A percentile compares a stretch with the other conserved stretches of the same genome.
Evolutionary conservation across 1,140 invertebrate genomes (phyloP).

Genomic region (Leptonema lineaticorne): DNA sequence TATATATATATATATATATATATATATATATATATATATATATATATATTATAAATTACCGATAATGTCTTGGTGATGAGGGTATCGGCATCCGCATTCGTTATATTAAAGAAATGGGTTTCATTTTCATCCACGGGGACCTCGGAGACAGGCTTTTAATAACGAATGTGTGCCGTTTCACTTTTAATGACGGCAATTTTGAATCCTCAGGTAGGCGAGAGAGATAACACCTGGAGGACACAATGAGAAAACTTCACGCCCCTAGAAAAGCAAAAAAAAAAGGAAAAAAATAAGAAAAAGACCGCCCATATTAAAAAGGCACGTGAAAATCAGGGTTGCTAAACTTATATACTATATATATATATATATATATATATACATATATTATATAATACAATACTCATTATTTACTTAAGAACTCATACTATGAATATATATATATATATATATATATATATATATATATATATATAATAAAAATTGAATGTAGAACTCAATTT

Average conservation of each 20-base stretch:
- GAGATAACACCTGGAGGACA: conserved; percentile 23
- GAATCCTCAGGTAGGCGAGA: conserved; percentile 25
- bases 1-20: neutral
- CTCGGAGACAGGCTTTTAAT: conserved; percentile 28
- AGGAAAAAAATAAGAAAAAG: neutral
- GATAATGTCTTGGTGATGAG: neutral
- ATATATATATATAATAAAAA: no score
- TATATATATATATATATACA: no score
- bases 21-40: neutral
- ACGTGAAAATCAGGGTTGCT: no score
- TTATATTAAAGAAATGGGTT: neutral
- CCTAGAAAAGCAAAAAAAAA: conserved; percentile 8
- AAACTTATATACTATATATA: no score
- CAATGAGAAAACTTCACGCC: neutral
- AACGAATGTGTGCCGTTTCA: conserved; percentile 31
- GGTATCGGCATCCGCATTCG: neutral
- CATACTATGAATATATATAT: no score
- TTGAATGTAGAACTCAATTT: no score
- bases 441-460: no score
- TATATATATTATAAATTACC: neutral
- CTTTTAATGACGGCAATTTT: conserved; percentile 32
- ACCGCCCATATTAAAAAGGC: neutral
- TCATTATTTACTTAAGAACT: no score
- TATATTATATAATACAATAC: no score
- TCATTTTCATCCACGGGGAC: conserved; percentile 6